Evolutionary conservation across 2,797 vertebrate species (phyloP).

Genomic region (Myotis vivesi): DNA sequence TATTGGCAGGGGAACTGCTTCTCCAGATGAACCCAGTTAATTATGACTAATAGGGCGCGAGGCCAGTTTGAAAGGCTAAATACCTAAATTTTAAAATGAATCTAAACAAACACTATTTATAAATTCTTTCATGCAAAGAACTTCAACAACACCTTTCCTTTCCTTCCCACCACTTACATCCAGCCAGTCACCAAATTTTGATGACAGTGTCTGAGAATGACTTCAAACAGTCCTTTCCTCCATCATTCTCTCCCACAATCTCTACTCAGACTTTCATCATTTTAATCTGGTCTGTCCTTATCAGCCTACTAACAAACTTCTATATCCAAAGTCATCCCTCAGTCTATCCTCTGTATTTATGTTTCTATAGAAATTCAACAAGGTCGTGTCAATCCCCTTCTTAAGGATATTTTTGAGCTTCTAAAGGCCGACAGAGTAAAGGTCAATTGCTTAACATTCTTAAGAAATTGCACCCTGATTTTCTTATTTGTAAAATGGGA

Average conservation of each 20-base stretch:
- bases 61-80: slow-evolving; percentile 27
- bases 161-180: background rate
- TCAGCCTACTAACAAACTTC: background rate
- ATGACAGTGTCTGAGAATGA: background rate
- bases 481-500: background rate
- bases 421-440: background rate
- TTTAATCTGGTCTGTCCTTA: background rate
- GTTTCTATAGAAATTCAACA: background rate
- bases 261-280: background rate
- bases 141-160: background rate
- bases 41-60: slow-evolving; percentile 59
- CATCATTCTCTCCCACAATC: background rate
- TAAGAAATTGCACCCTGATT: background rate
- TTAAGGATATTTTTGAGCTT: slow-evolving; percentile 1
- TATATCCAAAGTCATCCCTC: background rate
- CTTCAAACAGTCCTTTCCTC: background rate
- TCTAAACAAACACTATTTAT: background rate
- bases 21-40: slow-evolving; percentile 42
- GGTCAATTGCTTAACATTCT: background rate
- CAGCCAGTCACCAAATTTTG: background rate
- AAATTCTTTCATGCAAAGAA: background rate
- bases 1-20: slow-evolving; percentile 25
- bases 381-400: background rate
- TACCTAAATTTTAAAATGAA: slow-evolving; percentile 9
- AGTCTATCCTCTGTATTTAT: background rate